Conservation (phyloP, 1,140 invertebrate species). For the Liolophura sinensis region DNA sequence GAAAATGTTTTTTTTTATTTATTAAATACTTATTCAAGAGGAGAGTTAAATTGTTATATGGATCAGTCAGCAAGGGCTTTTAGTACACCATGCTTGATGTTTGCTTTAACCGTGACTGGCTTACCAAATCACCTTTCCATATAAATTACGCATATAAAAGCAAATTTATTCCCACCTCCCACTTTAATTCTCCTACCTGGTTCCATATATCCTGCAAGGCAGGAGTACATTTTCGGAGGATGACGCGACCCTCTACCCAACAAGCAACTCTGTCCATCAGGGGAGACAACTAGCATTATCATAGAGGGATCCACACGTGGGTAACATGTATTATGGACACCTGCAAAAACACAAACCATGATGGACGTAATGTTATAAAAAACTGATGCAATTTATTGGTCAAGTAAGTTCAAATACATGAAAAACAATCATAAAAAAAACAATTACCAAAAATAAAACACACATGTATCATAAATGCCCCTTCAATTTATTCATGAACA, state of each 20-base stretch:
- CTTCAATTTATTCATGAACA: no score
- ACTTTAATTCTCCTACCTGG: slow-evolving; percentile 56
- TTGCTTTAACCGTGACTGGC: no score
- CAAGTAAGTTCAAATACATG: no score
- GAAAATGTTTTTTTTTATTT: no score
- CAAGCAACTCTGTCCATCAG: slow-evolving; percentile 58
- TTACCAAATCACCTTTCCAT: neutral
- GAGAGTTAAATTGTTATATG: no score
- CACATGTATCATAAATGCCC: no score
- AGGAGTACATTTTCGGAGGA: slow-evolving; percentile 64
- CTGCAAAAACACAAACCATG: slow-evolving; percentile 22
- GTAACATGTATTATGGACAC: slow-evolving; percentile 55
- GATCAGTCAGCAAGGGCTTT: no score
- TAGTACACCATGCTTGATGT: no score
- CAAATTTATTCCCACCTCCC: slow-evolving; percentile 2
- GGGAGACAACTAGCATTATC: slow-evolving; percentile 63
- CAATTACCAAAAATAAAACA: no score
- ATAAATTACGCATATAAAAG: neutral
- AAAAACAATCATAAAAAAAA: no score
- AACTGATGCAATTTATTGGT: no score
- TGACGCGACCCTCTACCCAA: slow-evolving; percentile 62
- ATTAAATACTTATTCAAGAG: no score
- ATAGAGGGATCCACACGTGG: slow-evolving; percentile 63
- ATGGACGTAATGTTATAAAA: neutral
- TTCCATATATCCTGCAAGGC: slow-evolving; percentile 67